Conservation (phyloP, 1,140 invertebrate genomes). For the Drosophila elegans region DNA sequence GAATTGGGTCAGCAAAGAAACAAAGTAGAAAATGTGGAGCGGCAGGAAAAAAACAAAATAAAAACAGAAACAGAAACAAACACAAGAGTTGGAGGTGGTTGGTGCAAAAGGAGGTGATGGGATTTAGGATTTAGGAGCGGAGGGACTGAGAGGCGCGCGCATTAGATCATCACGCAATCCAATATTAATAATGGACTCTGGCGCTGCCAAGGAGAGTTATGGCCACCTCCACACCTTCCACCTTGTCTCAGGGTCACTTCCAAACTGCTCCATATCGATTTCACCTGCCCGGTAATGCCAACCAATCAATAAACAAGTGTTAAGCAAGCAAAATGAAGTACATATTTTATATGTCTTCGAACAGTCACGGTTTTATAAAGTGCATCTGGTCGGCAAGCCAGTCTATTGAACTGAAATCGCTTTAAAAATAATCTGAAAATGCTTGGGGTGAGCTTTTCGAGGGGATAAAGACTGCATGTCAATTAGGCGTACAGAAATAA, state of each 20-base stretch:
- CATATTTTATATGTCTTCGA: constrained; percentile 14
- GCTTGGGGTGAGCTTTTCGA: neutral
- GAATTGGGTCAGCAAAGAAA: constrained; percentile 43
- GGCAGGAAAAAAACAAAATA: neutral
- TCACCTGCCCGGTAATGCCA: constrained; percentile 26
- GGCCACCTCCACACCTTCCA: constrained; percentile 26
- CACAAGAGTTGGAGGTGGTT: constrained; percentile 2
- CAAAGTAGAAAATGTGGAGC: constrained; percentile 35
- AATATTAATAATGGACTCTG: constrained; percentile 54
- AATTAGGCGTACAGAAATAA: constrained; percentile 6
- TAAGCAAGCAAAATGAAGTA: constrained; percentile 35
- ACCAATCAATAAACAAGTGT: constrained; percentile 63
- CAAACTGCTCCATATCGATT: constrained; percentile 69
- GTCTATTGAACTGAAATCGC: neutral
- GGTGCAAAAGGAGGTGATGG: constrained; percentile 17
- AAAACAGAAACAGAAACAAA: constrained; percentile 18
- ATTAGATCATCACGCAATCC: constrained; percentile 75
- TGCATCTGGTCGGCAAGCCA: neutral
- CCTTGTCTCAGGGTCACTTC: constrained; percentile 63
- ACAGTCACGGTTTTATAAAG: neutral
- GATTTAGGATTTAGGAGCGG: constrained; percentile 1
- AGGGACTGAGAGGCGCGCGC: constrained; percentile 32
- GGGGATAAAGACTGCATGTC: neutral
- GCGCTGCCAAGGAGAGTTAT: constrained; percentile 33
- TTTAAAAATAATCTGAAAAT: neutral